Percentiles rank a stretch among this genome's conserved stretches.
Conservation (phyloP, 92 coral and sea anemone species). For the Phenganax stokvisi region DNA sequence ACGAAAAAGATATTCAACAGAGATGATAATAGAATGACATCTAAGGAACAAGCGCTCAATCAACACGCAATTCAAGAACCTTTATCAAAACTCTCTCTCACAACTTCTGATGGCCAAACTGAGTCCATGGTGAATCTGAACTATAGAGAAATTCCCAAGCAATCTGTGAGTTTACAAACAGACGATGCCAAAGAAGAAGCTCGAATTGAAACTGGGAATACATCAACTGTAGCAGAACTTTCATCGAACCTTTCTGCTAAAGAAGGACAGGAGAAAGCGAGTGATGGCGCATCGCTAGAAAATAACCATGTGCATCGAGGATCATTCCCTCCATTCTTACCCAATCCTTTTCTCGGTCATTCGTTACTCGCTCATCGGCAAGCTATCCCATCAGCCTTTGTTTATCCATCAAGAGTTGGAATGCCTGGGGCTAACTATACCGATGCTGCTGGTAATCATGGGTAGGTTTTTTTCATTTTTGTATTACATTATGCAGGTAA, state of each 20-base stretch:
- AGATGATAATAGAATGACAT: not conserved
- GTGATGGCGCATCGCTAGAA: not conserved
- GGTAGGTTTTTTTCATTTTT: not conserved
- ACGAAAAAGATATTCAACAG: not conserved
- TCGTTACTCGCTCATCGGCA: slow-evolving; percentile 40
- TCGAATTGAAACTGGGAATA: not conserved
- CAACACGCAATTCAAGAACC: not conserved
- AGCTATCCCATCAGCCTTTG: slow-evolving; percentile 42
- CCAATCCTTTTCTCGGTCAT: slow-evolving; percentile 36
- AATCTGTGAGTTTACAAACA: not conserved
- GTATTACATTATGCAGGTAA: not conserved
- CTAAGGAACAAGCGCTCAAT: not conserved
- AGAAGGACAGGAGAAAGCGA: slow-evolving; percentile 13
- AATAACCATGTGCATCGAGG: slow-evolving; percentile 5
- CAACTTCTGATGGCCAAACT: not conserved
- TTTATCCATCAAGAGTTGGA: slow-evolving; percentile 36
- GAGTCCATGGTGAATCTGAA: slow-evolving; percentile 8
- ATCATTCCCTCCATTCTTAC: slow-evolving; percentile 14
- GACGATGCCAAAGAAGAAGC: not conserved
- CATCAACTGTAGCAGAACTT: not conserved
- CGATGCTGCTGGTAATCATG: slow-evolving; percentile 26
- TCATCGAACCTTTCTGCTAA: not conserved
- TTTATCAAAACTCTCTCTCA: not conserved
- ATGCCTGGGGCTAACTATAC: slow-evolving; percentile 24
- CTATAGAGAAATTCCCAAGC: slow-evolving; percentile 12